A percentile compares a stretch with the other conserved stretches of the same genome.
Evolutionary conservation across 2,113 vertebrate genomes (phyloP).

Genomic region (Thamnophis sirtalis): DNA sequence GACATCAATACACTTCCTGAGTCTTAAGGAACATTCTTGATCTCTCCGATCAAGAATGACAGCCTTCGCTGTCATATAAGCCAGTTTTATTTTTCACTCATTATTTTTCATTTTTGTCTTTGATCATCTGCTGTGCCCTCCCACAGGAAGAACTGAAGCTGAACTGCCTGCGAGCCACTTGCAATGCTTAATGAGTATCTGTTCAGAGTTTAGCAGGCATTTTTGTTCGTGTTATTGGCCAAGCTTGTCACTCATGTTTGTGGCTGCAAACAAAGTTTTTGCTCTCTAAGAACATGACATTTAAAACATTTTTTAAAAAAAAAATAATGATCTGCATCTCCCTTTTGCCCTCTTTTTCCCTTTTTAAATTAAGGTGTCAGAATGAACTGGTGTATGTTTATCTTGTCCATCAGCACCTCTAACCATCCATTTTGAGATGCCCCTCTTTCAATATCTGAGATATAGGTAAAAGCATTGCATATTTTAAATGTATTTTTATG

Average conservation of each 20-base stretch:
- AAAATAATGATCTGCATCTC: background rate
- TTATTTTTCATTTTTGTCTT: constrained; percentile 38
- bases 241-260: constrained; percentile 33
- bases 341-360: background rate
- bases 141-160: constrained; percentile 43
- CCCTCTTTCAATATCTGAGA: constrained; percentile 22
- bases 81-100: constrained; percentile 55
- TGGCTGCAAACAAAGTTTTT: background rate
- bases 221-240: background rate
- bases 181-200: constrained; percentile 48
- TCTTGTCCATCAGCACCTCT: constrained; percentile 24
- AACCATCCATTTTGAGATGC: constrained; percentile 18
- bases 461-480: constrained; percentile 13
- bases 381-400: constrained; percentile 18
- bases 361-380: background rate
- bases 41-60: constrained; percentile 48
- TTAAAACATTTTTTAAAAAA: constrained; percentile 23
- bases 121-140: constrained; percentile 51
- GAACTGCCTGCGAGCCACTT: constrained; percentile 50
- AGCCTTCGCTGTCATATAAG: constrained; percentile 57
- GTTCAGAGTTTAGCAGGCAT: constrained; percentile 34
- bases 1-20: constrained; percentile 55
- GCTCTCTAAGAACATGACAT: constrained; percentile 5
- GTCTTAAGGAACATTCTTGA: constrained; percentile 38
- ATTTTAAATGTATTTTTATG: constrained; percentile 26